These are phyloP conservation scores for Cyphomyrus discorhynchus DNA, from an alignment of 2,113 vertebrate genomes.

Conservation along the genomic window DNA sequence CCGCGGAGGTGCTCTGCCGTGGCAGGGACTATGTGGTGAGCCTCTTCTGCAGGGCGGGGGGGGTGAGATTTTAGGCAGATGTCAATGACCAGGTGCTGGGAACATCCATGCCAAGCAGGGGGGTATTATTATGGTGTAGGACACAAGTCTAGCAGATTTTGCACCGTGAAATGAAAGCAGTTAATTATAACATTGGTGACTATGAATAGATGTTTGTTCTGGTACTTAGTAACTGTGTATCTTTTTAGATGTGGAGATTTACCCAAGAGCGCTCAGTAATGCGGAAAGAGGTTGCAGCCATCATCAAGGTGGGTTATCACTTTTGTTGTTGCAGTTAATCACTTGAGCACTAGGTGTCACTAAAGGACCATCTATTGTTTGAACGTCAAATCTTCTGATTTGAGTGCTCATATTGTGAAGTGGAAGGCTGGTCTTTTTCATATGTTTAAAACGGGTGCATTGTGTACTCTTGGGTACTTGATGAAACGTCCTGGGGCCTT, in stretches of 20 bases:
- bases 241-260: slow-evolving; percentile 89
- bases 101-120: neutral
- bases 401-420: neutral
- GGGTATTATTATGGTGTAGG: neutral
- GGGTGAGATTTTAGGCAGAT: neutral
- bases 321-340: neutral
- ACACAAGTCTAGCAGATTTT: neutral
- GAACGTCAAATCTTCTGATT: neutral
- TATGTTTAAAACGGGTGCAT: neutral
- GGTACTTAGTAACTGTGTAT: neutral
- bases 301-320: slow-evolving; percentile 76
- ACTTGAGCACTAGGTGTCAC: neutral
- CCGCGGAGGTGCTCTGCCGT: slow-evolving; percentile 88
- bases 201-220: neutral
- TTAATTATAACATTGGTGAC: neutral
- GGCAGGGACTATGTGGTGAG: slow-evolving; percentile 94
- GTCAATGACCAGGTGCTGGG: neutral
- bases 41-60: slow-evolving; percentile 11
- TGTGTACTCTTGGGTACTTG: neutral
- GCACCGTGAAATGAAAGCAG: neutral
- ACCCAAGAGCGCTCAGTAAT: slow-evolving; percentile 84
- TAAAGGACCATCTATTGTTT: neutral
- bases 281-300: slow-evolving; percentile 78
- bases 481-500: neutral
- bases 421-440: neutral